phyloP scores from a whole-genome alignment of 1,140 invertebrate genomes.

The Drosophila sulfurigaster region DNA sequence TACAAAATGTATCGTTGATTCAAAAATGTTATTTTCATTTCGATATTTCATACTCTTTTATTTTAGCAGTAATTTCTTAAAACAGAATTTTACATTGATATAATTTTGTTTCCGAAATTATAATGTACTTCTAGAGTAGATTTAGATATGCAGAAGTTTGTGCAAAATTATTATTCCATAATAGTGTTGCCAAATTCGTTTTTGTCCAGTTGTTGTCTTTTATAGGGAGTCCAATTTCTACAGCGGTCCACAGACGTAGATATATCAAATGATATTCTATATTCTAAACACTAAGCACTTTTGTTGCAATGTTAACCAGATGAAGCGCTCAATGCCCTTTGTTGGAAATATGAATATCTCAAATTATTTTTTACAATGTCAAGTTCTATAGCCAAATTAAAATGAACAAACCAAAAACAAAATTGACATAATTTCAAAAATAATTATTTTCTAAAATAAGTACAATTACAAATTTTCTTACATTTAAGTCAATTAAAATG shows the following conservation, averaged over 20 bases:
- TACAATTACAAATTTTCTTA: too few species aligned
- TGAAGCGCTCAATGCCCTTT: too few species aligned
- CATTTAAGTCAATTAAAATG: neutral
- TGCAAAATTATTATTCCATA: neutral
- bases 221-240: too few species aligned
- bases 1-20: neutral
- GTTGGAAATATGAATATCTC: too few species aligned
- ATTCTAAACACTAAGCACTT: too few species aligned
- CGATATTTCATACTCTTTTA: neutral
- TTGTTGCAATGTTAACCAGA: too few species aligned
- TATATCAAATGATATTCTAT: too few species aligned
- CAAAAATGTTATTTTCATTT: neutral
- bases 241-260: too few species aligned
- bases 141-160: neutral
- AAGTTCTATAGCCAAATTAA: too few species aligned
- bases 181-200: neutral
- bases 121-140: neutral
- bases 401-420: neutral
- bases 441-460: too few species aligned
- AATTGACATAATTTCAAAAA: neutral
- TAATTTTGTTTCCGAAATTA: constrained; percentile 1
- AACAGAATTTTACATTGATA: neutral
- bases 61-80: neutral
- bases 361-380: too few species aligned
- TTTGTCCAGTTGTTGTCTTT: too few species aligned